These are phyloP conservation scores for Zaprionus lachaisei DNA, from an alignment of 1,140 invertebrate species.

Conservation along the genomic window DNA sequence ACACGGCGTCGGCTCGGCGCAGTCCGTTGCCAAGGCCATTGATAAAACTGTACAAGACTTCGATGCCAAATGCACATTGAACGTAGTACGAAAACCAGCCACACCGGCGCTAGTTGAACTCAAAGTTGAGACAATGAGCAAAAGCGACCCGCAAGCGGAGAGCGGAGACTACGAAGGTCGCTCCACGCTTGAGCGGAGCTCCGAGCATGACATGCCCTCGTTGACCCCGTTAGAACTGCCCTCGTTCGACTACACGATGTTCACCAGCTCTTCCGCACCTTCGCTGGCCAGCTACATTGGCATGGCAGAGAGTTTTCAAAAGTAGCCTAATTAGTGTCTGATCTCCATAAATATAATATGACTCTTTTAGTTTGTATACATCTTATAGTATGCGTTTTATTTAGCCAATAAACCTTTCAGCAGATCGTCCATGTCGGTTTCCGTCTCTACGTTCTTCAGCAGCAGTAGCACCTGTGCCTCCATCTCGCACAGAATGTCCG, in stretches of 20 bases:
- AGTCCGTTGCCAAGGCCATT: slow-evolving; percentile 78
- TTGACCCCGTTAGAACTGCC: slow-evolving; percentile 75
- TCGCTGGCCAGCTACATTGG: slow-evolving; percentile 59
- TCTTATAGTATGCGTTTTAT: slow-evolving; percentile 57
- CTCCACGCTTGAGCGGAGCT: slow-evolving; percentile 18
- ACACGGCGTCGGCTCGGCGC: slow-evolving; percentile 57
- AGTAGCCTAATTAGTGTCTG: slow-evolving; percentile 44
- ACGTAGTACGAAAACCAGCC: slow-evolving; percentile 21
- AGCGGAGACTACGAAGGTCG: slow-evolving; percentile 24
- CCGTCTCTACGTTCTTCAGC: slow-evolving; percentile 85
- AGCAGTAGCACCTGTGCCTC: slow-evolving; percentile 87
- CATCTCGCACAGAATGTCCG: slow-evolving; percentile 88
- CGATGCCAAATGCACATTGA: slow-evolving; percentile 72
- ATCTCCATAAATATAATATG: slow-evolving; percentile 19
- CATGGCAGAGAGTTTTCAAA: slow-evolving; percentile 69
- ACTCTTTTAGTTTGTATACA: slow-evolving; percentile 17
- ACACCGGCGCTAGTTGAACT: slow-evolving; percentile 38
- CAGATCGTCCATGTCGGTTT: slow-evolving; percentile 85
- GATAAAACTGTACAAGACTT: slow-evolving; percentile 81
- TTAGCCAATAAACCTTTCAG: slow-evolving; percentile 73
- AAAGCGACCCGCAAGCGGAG: slow-evolving; percentile 31
- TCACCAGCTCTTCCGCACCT: slow-evolving; percentile 66
- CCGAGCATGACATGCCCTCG: slow-evolving; percentile 64
- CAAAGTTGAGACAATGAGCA: slow-evolving; percentile 45
- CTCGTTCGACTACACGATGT: slow-evolving; percentile 72